Percentiles rank a stretch among this genome's conserved stretches.
phyloP scores from a whole-genome alignment of 2,888 invertebrate species.

The Gymnoscelis rufifasciata region DNA sequence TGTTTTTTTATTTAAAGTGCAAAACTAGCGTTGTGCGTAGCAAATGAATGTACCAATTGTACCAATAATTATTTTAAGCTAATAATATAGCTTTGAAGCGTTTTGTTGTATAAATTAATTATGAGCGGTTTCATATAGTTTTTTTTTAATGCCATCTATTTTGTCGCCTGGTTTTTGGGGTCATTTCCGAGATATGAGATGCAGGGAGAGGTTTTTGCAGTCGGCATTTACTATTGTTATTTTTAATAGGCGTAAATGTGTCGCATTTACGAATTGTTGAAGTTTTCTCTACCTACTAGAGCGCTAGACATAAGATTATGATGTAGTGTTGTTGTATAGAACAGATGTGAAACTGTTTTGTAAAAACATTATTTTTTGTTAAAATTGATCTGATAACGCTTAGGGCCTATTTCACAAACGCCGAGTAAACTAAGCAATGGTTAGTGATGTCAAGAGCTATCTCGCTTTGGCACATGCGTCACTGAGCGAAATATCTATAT shows the following conservation, averaged over 20 bases:
- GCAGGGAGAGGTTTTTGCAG: constrained; percentile 9
- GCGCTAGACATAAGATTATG: constrained; percentile 29
- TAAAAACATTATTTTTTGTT: constrained; percentile 1
- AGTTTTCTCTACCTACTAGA: constrained; percentile 29
- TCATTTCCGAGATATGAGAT: constrained; percentile 22
- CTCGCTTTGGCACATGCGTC: no score
- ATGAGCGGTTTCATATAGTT: constrained; percentile 9
- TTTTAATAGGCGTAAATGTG: constrained; percentile 14
- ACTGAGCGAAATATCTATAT: no score
- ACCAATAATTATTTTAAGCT: constrained; percentile 14
- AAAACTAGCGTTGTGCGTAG: constrained; percentile 7
- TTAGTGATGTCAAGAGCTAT: no score
- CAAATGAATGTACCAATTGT: constrained; percentile 15
- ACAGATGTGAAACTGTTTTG: constrained; percentile 28
- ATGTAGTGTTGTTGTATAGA: constrained; percentile 19
- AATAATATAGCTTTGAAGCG: constrained; percentile 26
- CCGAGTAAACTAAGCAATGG: no score
- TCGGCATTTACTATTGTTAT: constrained; percentile 31
- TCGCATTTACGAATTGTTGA: constrained; percentile 37
- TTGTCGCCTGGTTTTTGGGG: constrained; percentile 4
- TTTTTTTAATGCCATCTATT: constrained; percentile 12
- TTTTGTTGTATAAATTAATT: constrained; percentile 21
- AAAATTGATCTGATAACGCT: no score
- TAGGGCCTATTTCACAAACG: no score
- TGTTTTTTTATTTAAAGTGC: constrained; percentile 4